Percentiles rank a stretch among this genome's conserved stretches.
Conservation (phyloP, 2,888 invertebrate species). For the Polia nebulosa region DNA sequence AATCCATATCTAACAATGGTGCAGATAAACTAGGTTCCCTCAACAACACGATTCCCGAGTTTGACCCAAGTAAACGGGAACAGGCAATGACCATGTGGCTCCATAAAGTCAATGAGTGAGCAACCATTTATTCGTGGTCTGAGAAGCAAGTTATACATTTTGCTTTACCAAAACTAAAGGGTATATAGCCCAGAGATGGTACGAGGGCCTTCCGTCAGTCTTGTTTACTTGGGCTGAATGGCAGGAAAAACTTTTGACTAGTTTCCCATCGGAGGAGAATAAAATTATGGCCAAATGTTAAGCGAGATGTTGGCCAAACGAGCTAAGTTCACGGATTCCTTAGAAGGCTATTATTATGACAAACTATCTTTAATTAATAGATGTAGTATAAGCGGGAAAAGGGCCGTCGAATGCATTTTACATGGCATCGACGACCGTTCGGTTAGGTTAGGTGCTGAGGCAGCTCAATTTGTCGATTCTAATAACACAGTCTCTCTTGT, state of each 20-base stretch:
- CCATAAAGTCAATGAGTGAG: constrained; percentile 3
- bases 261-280: too few species aligned
- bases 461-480: constrained; percentile 11
- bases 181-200: constrained; percentile 11
- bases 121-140: too few species aligned
- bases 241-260: too few species aligned
- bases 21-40: not conserved
- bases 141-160: constrained; percentile 7
- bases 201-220: too few species aligned
- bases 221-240: too few species aligned
- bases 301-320: constrained; percentile 17
- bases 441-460: constrained; percentile 7
- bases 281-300: too few species aligned
- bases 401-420: constrained; percentile 11
- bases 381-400: constrained; percentile 2
- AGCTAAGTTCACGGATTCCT: constrained; percentile 5
- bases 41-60: constrained; percentile 15
- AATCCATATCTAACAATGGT: constrained; percentile 7
- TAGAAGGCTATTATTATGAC: constrained; percentile 18
- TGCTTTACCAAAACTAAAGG: constrained; percentile 16
- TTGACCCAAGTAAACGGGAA: constrained; percentile 18
- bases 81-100: constrained; percentile 25
- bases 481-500: too few species aligned
- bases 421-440: constrained; percentile 13
- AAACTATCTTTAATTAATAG: constrained; percentile 13